A percentile compares a stretch with the other conserved stretches of the same genome.
Conservation (phyloP, 2,113 vertebrate species). For the Amazona vittata region DNA sequence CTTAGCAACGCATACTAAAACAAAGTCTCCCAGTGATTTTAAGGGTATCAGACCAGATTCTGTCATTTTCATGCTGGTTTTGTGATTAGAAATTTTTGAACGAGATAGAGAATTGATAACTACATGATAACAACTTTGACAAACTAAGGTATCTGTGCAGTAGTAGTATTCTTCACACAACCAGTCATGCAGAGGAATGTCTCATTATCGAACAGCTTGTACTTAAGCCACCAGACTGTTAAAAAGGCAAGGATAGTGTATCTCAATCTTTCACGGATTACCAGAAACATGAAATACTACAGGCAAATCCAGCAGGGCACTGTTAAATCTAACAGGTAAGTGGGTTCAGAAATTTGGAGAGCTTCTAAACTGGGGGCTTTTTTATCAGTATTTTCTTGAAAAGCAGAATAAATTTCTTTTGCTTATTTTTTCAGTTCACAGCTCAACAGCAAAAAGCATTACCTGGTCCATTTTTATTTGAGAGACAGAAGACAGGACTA, state of each 20-base stretch:
- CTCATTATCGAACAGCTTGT: constrained; percentile 12
- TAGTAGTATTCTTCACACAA: not conserved
- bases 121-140: fast-evolving
- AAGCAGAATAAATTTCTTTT: not conserved
- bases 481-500: not conserved
- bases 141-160: not conserved
- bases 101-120: not conserved
- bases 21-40: not conserved
- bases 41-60: not conserved
- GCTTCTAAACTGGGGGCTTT: not conserved
- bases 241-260: constrained; percentile 53
- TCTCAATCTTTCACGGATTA: constrained; percentile 6
- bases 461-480: not conserved
- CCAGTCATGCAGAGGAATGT: not conserved
- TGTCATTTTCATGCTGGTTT: not conserved
- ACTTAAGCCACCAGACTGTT: not conserved
- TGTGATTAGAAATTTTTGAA: not conserved
- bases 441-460: not conserved
- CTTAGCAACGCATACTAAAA: not conserved
- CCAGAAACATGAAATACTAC: not conserved
- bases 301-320: constrained; percentile 17
- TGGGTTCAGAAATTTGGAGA: not conserved
- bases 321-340: not conserved
- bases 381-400: not conserved
- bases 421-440: not conserved